Conservation (phyloP, 1,140 invertebrate genomes). For the Nasonia giraulti region DNA sequence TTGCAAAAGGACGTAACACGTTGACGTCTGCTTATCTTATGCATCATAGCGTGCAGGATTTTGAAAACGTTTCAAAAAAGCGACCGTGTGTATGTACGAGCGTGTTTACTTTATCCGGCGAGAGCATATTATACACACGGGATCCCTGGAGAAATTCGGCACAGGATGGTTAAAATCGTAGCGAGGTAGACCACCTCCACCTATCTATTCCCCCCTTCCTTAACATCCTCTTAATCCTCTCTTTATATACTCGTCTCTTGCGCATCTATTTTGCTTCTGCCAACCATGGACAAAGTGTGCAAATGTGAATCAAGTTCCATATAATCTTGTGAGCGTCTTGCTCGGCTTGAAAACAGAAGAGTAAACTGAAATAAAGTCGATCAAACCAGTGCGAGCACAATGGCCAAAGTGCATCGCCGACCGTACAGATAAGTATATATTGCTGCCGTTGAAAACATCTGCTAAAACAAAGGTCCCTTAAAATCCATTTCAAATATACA, state of each 20-base stretch:
- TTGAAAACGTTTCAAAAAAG: conserved; percentile 24
- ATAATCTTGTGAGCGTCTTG: no score
- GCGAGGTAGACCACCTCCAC: neutral
- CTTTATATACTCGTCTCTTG: neutral
- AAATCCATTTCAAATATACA: no score
- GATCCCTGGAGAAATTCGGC: conserved; percentile 36
- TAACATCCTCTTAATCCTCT: neutral
- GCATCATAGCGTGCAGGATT: neutral
- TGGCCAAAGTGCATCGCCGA: no score
- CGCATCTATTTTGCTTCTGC: neutral
- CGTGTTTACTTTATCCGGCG: conserved; percentile 27
- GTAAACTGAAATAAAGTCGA: no score
- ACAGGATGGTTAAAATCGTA: conserved; percentile 38
- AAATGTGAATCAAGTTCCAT: neutral
- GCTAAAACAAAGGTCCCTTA: no score
- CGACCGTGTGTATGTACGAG: neutral
- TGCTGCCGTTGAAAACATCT: no score
- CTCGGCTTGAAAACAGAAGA: no score
- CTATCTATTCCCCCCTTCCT: neutral
- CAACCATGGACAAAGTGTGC: neutral
- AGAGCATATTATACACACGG: conserved; percentile 15
- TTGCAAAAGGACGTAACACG: neutral
- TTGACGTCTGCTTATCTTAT: conserved; percentile 7
- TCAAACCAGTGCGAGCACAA: no score
- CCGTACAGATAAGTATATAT: no score